phyloP scores from a whole-genome alignment of 2,113 vertebrate genomes.

The Aphyosemion australe region DNA sequence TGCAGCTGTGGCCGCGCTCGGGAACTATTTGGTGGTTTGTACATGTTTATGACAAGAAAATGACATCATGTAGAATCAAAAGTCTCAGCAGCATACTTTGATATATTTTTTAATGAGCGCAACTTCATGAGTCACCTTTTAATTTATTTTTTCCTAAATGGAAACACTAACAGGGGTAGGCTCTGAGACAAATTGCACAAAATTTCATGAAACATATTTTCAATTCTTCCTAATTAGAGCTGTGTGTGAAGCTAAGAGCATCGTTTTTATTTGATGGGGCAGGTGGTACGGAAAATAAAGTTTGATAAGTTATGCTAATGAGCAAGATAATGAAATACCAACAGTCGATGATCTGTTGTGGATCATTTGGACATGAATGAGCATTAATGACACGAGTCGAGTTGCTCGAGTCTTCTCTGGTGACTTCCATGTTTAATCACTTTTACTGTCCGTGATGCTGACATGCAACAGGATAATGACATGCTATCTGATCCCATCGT shows the following conservation, averaged over 20 bases:
- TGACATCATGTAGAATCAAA: too few species aligned
- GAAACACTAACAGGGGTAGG: slow-evolving; percentile 6
- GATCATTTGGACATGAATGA: slow-evolving; percentile 6
- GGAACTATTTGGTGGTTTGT: too few species aligned
- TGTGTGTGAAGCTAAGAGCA: slow-evolving; percentile 63
- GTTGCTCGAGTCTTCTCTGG: background rate
- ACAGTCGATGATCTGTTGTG: slow-evolving; percentile 30
- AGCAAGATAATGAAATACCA: slow-evolving; percentile 26
- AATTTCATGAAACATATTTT: too few species aligned
- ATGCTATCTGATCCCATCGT: background rate
- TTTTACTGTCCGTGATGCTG: slow-evolving; percentile 1
- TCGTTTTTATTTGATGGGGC: slow-evolving; percentile 80
- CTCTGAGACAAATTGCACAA: too few species aligned
- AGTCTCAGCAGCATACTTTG: too few species aligned
- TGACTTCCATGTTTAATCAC: slow-evolving; percentile 8
- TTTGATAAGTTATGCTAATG: slow-evolving; percentile 70
- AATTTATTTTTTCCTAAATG: too few species aligned
- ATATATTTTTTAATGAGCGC: too few species aligned
- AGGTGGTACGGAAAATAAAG: slow-evolving; percentile 63
- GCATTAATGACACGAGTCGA: slow-evolving; percentile 11
- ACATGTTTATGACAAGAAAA: too few species aligned
- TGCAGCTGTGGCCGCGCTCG: too few species aligned
- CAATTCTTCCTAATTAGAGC: too few species aligned
- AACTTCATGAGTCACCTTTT: too few species aligned
- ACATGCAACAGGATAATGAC: background rate